Conservation (phyloP, 1,140 invertebrate species). For the Laupala kohalensis region DNA sequence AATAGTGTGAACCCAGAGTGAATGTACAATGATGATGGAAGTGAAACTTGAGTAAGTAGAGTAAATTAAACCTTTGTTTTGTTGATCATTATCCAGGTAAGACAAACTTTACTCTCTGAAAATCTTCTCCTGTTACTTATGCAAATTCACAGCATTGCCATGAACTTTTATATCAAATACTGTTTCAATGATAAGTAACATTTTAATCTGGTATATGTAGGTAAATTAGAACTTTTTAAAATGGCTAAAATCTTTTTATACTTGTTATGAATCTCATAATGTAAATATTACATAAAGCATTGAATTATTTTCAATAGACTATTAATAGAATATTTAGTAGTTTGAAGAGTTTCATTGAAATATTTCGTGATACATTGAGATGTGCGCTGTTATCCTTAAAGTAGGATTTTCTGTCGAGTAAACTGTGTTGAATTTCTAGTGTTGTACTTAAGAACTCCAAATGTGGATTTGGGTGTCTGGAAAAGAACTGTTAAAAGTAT, state of each 20-base stretch:
- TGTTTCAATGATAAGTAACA: not conserved
- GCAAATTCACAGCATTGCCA: not conserved
- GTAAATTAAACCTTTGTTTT: not conserved
- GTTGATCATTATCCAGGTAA: not conserved
- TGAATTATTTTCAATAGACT: not conserved
- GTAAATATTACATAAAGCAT: not conserved
- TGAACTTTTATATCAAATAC: not conserved
- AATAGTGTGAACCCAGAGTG: not conserved
- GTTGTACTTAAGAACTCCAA: not conserved
- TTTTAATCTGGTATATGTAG: not conserved
- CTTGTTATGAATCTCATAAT: not conserved
- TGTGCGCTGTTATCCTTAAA: not conserved
- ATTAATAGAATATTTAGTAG: not conserved
- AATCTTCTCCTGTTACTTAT: not conserved
- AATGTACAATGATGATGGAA: not conserved
- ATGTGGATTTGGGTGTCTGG: not conserved
- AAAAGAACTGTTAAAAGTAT: no score
- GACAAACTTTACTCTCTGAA: no score
- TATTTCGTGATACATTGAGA: not conserved
- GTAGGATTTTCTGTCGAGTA: not conserved
- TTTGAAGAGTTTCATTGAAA: not conserved
- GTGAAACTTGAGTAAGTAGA: not conserved
- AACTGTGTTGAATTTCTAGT: not conserved
- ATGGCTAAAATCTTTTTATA: not conserved
- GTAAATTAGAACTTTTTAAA: not conserved